Percentiles rank a stretch among this genome's conserved stretches.
These are phyloP conservation scores for Ylistrum balloti DNA, from an alignment of 1,140 invertebrate species.

Conservation along the genomic window DNA sequence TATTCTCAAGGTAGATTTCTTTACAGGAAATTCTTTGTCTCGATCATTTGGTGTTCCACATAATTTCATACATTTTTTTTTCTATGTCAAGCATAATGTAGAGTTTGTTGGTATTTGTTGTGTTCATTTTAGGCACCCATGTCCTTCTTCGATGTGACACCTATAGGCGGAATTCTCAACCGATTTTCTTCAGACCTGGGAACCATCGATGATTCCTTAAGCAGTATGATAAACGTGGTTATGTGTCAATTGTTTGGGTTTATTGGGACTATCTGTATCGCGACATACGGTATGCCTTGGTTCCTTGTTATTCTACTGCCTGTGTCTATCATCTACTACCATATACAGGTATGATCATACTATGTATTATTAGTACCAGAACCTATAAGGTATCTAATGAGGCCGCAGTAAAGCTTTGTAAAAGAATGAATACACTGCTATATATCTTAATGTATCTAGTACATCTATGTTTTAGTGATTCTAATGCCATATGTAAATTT, in stretches of 20 bases:
- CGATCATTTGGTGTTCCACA: too few species aligned
- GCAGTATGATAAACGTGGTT: conserved; percentile 97
- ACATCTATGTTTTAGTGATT: too few species aligned
- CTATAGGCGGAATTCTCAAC: conserved; percentile 95
- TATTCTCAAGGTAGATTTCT: conserved; percentile 89
- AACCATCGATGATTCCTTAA: conserved; percentile 96
- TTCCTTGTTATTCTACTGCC: conserved; percentile 92
- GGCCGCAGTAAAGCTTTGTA: too few species aligned
- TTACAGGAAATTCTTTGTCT: too few species aligned
- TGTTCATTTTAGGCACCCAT: conserved; percentile 88
- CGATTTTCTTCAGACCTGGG: conserved; percentile 97
- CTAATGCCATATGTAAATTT: too few species aligned
- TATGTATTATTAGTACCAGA: too few species aligned
- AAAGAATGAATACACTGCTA: too few species aligned
- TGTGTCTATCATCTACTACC: conserved; percentile 91
- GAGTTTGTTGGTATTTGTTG: too few species aligned
- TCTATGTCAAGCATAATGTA: too few species aligned
- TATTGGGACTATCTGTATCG: conserved; percentile 90
- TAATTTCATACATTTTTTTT: too few species aligned
- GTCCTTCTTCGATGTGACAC: conserved; percentile 94
- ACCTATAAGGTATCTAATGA: too few species aligned
- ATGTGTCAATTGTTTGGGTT: conserved; percentile 88
- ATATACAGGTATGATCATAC: conserved; percentile 91
- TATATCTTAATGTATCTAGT: too few species aligned
- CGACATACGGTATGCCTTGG: conserved; percentile 95